Base-by-base conservation (phyloP, 2,888 invertebrate species). In the Drosophila prostipennis region DNA sequence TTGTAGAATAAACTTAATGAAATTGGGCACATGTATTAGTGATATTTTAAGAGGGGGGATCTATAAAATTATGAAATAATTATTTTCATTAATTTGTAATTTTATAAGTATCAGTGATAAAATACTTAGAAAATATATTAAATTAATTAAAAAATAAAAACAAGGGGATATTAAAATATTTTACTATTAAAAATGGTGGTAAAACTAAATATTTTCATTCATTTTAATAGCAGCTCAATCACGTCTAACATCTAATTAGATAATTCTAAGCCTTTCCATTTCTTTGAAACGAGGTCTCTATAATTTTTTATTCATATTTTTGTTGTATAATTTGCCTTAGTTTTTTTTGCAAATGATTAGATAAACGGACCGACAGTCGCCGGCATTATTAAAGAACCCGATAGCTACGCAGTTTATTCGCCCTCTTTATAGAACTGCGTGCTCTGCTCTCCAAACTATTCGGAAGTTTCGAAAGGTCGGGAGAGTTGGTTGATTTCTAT, bases 261-360 rank as follows among this genome's bases (percentile, higher is more conserved):
- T n/a, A n/a, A 32, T 13, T 14, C 6, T 3, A 19, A 2, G 36
- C 45, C 11, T n/a, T 61, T 40, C 5, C 11, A 10, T 34, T 34
- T 29, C 6, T 34, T 14, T 34, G 26, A 16, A 48, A 42, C 6
- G 8, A 26, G 40, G 34, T 48, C n/a, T 8, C 16, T 39, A 58
- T 11, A 13, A 26, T 32, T 36, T 49, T 46, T 39, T 23, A 5
- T 32, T 37, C 11, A 23, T 10, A 29, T 55, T 34, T 11, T 34
- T 60, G 29, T 51, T 58, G 26, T 32, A 34, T 58, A 26, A 34
- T 58, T 48, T 45, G 43, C 43, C 29, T 2, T 29, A 36, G 16
- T n/a, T 26, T 51, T 52, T 52, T 51, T 37, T 29, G 16, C 32
- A 13, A 10, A 3, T 16, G 64, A 65, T 65, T 65, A 65, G 64